Evolutionary conservation across 2,888 invertebrate species (phyloP), one percentile per base, ranked within the genome.

Genomic region (Unio pictorum): DNA sequence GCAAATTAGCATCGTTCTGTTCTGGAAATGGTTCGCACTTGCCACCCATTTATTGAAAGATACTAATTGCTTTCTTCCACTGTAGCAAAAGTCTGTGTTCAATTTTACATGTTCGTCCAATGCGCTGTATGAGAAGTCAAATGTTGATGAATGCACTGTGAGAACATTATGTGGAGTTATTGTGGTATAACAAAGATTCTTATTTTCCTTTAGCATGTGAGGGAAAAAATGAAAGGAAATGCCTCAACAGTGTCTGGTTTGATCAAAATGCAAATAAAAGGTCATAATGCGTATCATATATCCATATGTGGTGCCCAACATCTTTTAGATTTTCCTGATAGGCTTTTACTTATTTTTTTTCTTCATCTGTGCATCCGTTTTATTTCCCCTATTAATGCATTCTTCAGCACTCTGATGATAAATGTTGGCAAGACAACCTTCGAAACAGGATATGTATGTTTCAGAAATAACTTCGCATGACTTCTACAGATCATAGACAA

Each of bases 211-310:
- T 55, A 15, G 8, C 15, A 3, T 45, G 45, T 59, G 45, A 26
- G 26, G 34, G 28, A 3, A 68, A 11, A n/a, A 63, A 15, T 26
- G n/a, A 18, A 28, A 34, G 23, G 64, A 68, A 68, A 58, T 63
- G 63, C 23, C 62, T 63, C 4, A 68, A 28, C 20, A 68, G 23
- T 28, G 58, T 45, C 26, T 8, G 45, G 55, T 55, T 55, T 20
- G 11, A 26, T 56, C 63, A 28, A 20, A 4, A n/a, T 3, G 56
- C 55, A 30, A 26, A 68, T 15, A 68, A 59, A 1, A 68, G 58
- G n/a, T 68, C 64, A 59, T 63, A 68, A 30, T 64, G 64, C 45
- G 58, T 64, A 20, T 18, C 45, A 18, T 64, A 26, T 63, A 68
- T 58, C 68, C 68, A 68, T 7, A 57, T n/a, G 15, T 15, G 45